These are phyloP conservation scores for Actinia equina DNA, from an alignment of 64 coral and sea anemone species.

Conservation along the genomic window DNA sequence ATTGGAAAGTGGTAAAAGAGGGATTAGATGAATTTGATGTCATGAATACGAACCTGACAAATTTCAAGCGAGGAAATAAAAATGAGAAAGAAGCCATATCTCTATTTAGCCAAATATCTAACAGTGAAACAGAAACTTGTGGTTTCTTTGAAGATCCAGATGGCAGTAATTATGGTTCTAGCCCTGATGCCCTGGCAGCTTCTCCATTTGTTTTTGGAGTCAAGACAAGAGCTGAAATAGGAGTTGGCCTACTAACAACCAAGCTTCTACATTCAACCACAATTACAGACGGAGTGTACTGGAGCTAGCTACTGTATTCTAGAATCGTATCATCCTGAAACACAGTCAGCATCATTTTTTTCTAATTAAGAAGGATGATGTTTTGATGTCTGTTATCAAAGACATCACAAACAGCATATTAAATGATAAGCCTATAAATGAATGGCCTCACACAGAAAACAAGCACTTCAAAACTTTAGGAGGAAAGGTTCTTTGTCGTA, in stretches of 20 bases:
- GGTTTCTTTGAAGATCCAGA: no score
- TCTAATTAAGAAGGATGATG: constrained; percentile 47
- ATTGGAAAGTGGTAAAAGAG: no score
- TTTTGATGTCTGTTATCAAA: constrained; percentile 18
- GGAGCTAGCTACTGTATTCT: constrained; percentile 42
- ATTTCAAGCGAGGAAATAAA: no score
- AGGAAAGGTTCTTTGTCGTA: constrained; percentile 19
- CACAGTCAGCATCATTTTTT: constrained; percentile 45
- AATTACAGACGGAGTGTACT: constrained; percentile 50
- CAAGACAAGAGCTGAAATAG: constrained; percentile 50
- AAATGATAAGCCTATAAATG: no score
- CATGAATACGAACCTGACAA: no score
- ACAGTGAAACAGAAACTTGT: no score
- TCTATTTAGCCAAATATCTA: no score
- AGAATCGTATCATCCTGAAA: constrained; percentile 60
- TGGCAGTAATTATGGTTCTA: neutral
- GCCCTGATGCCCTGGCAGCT: constrained; percentile 46
- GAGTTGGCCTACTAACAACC: constrained; percentile 29
- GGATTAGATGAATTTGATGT: no score
- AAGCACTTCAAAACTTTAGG: constrained; percentile 50
- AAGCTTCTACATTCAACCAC: constrained; percentile 34
- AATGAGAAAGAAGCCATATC: no score
- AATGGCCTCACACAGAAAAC: constrained; percentile 3
- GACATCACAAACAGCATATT: no score
- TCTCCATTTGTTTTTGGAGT: constrained; percentile 36